Percentiles rank a stretch among this genome's conserved stretches.
Evolutionary conservation across 2,888 invertebrate genomes (phyloP).

Genomic region (Gastrophysa polygoni): DNA sequence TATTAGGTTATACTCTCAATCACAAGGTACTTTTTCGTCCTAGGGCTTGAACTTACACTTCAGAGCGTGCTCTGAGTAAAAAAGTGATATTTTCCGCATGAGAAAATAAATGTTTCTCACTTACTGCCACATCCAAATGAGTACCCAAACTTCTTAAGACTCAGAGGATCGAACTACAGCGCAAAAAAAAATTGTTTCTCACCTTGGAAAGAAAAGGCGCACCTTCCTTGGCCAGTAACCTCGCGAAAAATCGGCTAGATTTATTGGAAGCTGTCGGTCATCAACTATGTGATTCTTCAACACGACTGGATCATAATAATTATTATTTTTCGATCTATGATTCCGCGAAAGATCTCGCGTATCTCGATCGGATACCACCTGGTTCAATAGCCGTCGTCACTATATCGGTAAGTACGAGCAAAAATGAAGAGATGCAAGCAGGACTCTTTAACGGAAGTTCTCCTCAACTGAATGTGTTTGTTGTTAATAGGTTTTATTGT

Average conservation of each 20-base stretch:
- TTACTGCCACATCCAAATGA: too few species aligned
- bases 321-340: constrained; percentile 36
- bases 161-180: too few species aligned
- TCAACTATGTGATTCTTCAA: constrained; percentile 27
- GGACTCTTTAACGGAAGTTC: constrained; percentile 44
- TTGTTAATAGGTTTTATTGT: constrained; percentile 31
- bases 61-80: too few species aligned
- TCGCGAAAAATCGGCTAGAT: background rate
- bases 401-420: too few species aligned
- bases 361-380: constrained; percentile 36
- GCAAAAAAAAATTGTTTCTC: too few species aligned
- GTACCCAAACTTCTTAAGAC: too few species aligned
- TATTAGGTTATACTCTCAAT: too few species aligned
- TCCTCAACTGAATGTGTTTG: constrained; percentile 33
- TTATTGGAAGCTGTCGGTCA: background rate
- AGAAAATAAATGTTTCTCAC: too few species aligned
- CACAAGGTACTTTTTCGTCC: too few species aligned
- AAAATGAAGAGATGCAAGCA: constrained; percentile 40
- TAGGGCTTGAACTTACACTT: too few species aligned
- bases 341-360: constrained; percentile 25
- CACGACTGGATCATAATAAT: constrained; percentile 31
- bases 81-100: too few species aligned
- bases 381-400: constrained; percentile 46
- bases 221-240: background rate
- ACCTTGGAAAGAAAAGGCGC: background rate